Conservation (phyloP, 1,140 invertebrate species). For the Ladona fulva region DNA sequence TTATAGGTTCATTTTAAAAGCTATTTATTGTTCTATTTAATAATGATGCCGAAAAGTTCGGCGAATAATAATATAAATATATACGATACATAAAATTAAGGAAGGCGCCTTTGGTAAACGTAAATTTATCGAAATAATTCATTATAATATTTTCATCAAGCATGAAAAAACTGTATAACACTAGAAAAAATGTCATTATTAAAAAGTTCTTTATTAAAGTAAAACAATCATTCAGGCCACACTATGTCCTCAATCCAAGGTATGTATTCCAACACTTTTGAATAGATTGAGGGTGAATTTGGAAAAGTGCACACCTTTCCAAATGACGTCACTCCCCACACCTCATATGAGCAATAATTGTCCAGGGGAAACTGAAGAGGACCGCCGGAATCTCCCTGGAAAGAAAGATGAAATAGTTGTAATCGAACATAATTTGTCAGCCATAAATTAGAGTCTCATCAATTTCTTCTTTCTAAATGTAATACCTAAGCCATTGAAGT, state of each 20-base stretch:
- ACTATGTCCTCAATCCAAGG: constrained; percentile 65
- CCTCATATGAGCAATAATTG: constrained; percentile 38
- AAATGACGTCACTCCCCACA: constrained; percentile 62
- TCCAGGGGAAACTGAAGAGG: constrained; percentile 43
- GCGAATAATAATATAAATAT: too few relatives aligned
- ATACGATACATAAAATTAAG: too few relatives aligned
- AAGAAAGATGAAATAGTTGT: constrained; percentile 16
- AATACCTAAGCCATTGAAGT: not conserved
- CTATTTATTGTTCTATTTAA: too few relatives aligned
- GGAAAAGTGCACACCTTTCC: constrained; percentile 52
- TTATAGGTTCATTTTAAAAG: too few relatives aligned
- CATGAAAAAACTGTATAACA: too few relatives aligned
- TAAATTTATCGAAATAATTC: too few relatives aligned
- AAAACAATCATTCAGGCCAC: constrained; percentile 41
- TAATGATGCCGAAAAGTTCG: too few relatives aligned
- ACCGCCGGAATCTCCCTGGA: constrained; percentile 69
- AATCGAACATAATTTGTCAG: too few relatives aligned
- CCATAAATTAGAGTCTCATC: not conserved
- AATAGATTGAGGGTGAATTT: constrained; percentile 57
- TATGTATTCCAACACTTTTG: constrained; percentile 53
- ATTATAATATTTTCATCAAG: too few relatives aligned
- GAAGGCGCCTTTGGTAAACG: too few relatives aligned
- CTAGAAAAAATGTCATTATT: too few relatives aligned
- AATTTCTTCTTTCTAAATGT: not conserved
- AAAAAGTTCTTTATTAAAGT: too few relatives aligned